These are phyloP conservation scores for Cosmopolites sordidus DNA, from an alignment of 2,888 invertebrate species.

Conservation along the genomic window DNA sequence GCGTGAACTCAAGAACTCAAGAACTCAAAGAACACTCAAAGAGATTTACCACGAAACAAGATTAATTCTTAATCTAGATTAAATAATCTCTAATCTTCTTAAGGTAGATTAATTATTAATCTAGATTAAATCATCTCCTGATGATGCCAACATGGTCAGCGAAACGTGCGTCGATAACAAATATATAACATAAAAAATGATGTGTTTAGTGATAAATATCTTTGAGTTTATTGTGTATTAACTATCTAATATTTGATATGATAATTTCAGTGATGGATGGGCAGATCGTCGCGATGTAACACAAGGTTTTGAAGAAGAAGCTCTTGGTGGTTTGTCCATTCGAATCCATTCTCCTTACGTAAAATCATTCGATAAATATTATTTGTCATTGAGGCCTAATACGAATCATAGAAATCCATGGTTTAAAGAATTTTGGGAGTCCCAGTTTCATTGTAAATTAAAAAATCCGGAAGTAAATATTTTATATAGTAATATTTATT, in stretches of 20 bases:
- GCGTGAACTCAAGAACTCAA: too few relatives aligned
- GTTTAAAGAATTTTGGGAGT: constrained; percentile 76
- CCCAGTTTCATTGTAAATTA: constrained; percentile 60
- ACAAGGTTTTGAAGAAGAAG: constrained; percentile 59
- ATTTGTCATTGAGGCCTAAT: constrained; percentile 60
- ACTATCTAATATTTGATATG: neutral
- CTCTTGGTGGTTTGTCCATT: constrained; percentile 68
- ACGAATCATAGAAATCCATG: constrained; percentile 66
- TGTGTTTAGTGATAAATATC: too few relatives aligned
- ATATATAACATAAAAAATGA: too few relatives aligned
- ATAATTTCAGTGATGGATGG: constrained; percentile 65
- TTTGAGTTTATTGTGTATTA: too few relatives aligned
- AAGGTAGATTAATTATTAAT: too few relatives aligned
- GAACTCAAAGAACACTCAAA: too few relatives aligned
- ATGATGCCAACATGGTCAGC: too few relatives aligned
- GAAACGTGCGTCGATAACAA: too few relatives aligned
- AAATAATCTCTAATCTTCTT: too few relatives aligned
- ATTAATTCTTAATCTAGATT: too few relatives aligned
- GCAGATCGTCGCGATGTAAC: constrained; percentile 72
- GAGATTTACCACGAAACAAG: too few relatives aligned
- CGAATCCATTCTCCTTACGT: constrained; percentile 71
- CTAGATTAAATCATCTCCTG: too few relatives aligned
- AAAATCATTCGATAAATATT: constrained; percentile 61
- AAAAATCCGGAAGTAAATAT: neutral
- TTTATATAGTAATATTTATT: neutral